Base-by-base conservation (phyloP, 2,888 invertebrate genomes). In the Lithophane leautieri region DNA sequence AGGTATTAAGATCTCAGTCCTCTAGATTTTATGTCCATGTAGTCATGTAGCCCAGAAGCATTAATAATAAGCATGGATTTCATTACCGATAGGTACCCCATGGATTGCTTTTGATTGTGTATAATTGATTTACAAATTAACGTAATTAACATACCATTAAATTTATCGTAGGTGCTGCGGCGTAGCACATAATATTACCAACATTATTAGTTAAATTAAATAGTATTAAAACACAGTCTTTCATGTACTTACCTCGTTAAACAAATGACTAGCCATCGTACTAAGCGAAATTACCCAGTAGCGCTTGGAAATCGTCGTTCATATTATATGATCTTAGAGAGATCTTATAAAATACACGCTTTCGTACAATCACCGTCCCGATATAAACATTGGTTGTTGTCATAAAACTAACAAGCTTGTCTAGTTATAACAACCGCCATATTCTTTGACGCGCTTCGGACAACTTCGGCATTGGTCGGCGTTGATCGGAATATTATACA, bases 401-500 rank as follows among this genome's bases (percentile, higher is more conserved):
- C 85, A 82, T 83, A 86, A 88, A 89, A 83, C 86, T 90, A 91
- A 90, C 89, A 91, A 91, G 89, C 86, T 72, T 70, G 77, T 90
- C 89, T 86, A 79, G 81, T 82, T 86, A 77, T 82, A 78, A 81
- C 85, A 82, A 76, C 82, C 68, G 73, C 78, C 70, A 80, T 91
- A 90, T 86, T 91, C 90, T 87, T 88, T 86, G 88, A 81, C 88
- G 79, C 76, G 66, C 74, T 88, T 83, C 86, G 78, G 81, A 76
- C 83, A 89, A 82, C 88, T 89, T 85, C 88, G 76, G 78, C 68
- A 82, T 79, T 83, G 86, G 87, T 87, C 91, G 90, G 78, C 85
- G 83, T 74, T 86, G 90, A 93, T 93, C 86, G 91, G 89, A 90
- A 90, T 92, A 93, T 93, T 93, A 94, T 93, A 92, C 92, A 85